phyloP scores from a whole-genome alignment of 1,140 invertebrate species.

The Semibalanus balanoides region DNA sequence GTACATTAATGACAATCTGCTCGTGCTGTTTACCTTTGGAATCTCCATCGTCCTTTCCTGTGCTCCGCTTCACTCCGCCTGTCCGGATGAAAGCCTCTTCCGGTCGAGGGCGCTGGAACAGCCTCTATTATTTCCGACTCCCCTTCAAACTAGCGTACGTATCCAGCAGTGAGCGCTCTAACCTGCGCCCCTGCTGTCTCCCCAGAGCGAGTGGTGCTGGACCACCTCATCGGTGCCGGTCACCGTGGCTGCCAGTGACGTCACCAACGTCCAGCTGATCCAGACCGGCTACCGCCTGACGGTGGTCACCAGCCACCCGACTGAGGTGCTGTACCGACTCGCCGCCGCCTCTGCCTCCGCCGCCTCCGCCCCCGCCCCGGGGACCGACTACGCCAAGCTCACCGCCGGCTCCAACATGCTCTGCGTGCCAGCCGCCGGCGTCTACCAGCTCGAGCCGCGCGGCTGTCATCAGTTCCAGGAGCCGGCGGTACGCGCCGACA shows the following conservation, averaged over 20 bases:
- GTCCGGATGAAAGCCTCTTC: too few species aligned
- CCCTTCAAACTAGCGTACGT: too few species aligned
- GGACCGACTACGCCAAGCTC: conserved; percentile 64
- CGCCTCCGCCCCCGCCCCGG: conserved; percentile 58
- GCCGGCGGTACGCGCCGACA: conserved; percentile 33
- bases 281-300: conserved; percentile 59
- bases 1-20: too few species aligned
- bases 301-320: conserved; percentile 52
- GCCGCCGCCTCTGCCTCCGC: conserved; percentile 48
- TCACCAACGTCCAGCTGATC: conserved; percentile 50
- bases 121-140: too few species aligned
- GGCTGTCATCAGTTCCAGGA: conserved; percentile 63
- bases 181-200: too few species aligned
- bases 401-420: conserved; percentile 39
- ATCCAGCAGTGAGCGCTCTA: too few species aligned
- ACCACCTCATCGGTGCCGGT: conserved; percentile 44
- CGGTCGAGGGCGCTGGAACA: too few species aligned
- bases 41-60: too few species aligned
- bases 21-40: too few species aligned
- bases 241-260: conserved; percentile 46
- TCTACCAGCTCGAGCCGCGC: conserved; percentile 56
- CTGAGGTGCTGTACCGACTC: conserved; percentile 42
- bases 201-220: conserved; percentile 54
- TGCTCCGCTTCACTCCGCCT: too few species aligned
- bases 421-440: conserved; percentile 51